A percentile compares a stretch with the other conserved stretches of the same genome.
Evolutionary conservation across 1,140 invertebrate genomes (phyloP).

Genomic region (Nymphalis io): DNA sequence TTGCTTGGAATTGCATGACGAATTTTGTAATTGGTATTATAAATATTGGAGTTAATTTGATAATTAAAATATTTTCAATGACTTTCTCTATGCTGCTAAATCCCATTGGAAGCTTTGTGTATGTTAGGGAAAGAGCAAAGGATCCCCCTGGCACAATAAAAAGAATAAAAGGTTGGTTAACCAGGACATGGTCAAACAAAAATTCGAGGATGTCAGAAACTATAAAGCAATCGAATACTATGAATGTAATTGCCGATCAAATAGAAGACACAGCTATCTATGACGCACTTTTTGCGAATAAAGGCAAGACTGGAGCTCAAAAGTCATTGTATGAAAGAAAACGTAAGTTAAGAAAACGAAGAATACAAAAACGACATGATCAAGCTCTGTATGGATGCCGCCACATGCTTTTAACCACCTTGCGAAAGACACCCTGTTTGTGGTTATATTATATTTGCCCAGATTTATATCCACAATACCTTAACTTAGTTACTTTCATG

Average conservation of each 20-base stretch:
- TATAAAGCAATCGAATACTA: conserved; percentile 42
- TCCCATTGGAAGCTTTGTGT: conserved; percentile 44
- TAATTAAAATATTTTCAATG: conserved; percentile 27
- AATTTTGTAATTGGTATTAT: conserved; percentile 43
- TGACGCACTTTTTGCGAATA: conserved; percentile 40
- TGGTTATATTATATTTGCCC: conserved; percentile 61
- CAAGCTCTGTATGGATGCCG: conserved; percentile 50
- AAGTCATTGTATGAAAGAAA: conserved; percentile 38
- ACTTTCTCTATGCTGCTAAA: conserved; percentile 37
- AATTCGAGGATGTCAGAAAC: conserved; percentile 39
- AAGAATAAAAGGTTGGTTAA: conserved; percentile 36
- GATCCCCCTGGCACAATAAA: conserved; percentile 39
- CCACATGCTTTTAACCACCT: conserved; percentile 51
- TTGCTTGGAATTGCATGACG: conserved; percentile 42
- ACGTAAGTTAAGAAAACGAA: conserved; percentile 39
- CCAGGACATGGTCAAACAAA: conserved; percentile 41
- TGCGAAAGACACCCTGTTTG: conserved; percentile 57
- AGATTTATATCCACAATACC: conserved; percentile 54
- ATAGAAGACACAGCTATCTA: conserved; percentile 44
- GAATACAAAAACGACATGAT: conserved; percentile 46
- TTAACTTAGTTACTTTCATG: conserved; percentile 42
- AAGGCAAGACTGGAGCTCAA: conserved; percentile 48
- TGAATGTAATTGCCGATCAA: conserved; percentile 48
- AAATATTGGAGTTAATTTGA: conserved; percentile 36
- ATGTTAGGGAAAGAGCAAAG: conserved; percentile 36